Conservation (phyloP, 2,113 vertebrate genomes). For the Vulpes ferrilata region DNA sequence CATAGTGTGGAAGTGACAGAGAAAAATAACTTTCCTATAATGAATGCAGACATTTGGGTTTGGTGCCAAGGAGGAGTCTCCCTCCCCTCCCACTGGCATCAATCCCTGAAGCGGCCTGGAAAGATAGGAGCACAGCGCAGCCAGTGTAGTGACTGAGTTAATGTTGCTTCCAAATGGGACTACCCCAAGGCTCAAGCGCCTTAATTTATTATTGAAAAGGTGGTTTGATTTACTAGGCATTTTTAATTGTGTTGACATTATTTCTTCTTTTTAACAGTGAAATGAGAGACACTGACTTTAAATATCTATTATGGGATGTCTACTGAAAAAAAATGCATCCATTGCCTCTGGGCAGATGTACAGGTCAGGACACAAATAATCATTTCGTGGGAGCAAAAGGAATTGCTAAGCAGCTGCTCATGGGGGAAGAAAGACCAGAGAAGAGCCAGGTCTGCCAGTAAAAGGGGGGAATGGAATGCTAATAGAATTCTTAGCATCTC, state of each 20-base stretch:
- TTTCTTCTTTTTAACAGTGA: slow-evolving; percentile 62
- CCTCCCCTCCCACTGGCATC: not conserved
- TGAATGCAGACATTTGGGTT: not conserved
- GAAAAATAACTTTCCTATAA: not conserved
- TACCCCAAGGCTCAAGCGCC: not conserved
- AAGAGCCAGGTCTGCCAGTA: not conserved
- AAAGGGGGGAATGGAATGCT: not conserved
- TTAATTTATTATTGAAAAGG: slow-evolving; percentile 50
- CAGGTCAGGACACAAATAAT: slow-evolving; percentile 53
- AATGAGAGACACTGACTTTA: slow-evolving; percentile 54
- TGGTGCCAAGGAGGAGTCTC: not conserved
- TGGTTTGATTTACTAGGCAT: slow-evolving; percentile 57
- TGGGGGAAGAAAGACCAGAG: not conserved
- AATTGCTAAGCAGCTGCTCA: not conserved
- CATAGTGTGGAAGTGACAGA: not conserved
- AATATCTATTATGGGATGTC: slow-evolving; percentile 65
- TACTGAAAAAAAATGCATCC: slow-evolving; percentile 33
- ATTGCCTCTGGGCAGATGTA: slow-evolving; percentile 66
- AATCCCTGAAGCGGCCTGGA: not conserved
- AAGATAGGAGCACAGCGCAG: not conserved
- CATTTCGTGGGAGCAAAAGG: not conserved
- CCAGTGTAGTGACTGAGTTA: not conserved
- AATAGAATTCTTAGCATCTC: not conserved
- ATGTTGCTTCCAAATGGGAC: not conserved
- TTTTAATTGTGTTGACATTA: slow-evolving; percentile 66